Base-by-base conservation (phyloP, 2,113 vertebrate genomes). In the Amia ocellicauda region DNA sequence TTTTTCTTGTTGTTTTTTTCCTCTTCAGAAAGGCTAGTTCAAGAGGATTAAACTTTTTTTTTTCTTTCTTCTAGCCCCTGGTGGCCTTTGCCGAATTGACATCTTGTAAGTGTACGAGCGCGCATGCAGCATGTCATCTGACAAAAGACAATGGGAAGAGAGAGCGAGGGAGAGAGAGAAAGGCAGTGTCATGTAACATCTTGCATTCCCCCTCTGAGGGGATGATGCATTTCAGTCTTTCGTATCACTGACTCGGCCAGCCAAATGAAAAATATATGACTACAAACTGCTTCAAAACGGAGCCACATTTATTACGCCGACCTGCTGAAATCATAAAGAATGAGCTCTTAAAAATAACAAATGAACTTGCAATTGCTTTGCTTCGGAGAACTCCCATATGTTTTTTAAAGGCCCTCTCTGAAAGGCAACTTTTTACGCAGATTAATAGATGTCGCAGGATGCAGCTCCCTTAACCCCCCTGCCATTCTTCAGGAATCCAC, bases 271-370 rank as follows among this genome's bases (percentile, higher is more conserved):
- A 84, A 77, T 74, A 72, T 13, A 61, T 71, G 69, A 79, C 73
- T 27, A 69, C 67, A 79, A 80, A 64, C 68, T 82, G 72, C 74
- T 71, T 70, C 67, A 64, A 67, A 78, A 62, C 55, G 74, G 67
- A 68, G 78, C 68, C 77, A 59, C 27, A 64, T 60, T 69, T 49
- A 76, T 78, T 69, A 85, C 61, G 74, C 63, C 72, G 64, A 77
- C 54, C 62, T 63, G 69, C 72, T 75, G 74, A 78, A 85, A 84
- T 78, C 76, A 67, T 73, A 82, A 86, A 83, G 82, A 87, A 89
- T 83, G 83, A 81, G 77, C 81, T 83, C 78, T 86, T 85, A 85
- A 85, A 89, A 89, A 84, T 88, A 85, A 89, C 77, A 89, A 85
- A 88, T 89, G 78, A 89, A 82, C 70, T 76, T 66, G 74, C 78